These are phyloP conservation scores for Antheraea pernyi DNA, from an alignment of 1,140 invertebrate species.

Conservation along the genomic window DNA sequence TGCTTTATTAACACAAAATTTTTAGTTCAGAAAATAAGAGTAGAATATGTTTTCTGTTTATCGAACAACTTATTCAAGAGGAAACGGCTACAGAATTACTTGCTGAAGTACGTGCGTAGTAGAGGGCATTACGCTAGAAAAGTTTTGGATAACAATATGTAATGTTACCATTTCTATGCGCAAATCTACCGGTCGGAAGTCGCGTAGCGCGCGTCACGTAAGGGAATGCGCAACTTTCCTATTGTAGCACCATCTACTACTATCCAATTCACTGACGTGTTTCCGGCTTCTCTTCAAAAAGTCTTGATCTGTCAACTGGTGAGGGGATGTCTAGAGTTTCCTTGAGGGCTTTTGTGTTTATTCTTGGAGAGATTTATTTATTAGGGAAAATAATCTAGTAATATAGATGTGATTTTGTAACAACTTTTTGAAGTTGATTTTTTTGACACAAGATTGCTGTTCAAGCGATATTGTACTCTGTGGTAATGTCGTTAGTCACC, in stretches of 20 bases:
- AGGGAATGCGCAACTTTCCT: slow-evolving; percentile 53
- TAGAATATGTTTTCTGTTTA: slow-evolving; percentile 49
- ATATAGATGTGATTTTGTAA: background rate
- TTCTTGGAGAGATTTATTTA: slow-evolving; percentile 63
- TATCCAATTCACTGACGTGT: slow-evolving; percentile 69
- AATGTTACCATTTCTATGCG: slow-evolving; percentile 78
- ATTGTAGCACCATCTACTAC: slow-evolving; percentile 74
- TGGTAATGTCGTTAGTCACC: too few species aligned
- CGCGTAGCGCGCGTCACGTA: slow-evolving; percentile 41
- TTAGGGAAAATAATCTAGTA: slow-evolving; percentile 8
- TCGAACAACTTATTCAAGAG: slow-evolving; percentile 51
- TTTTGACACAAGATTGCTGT: background rate
- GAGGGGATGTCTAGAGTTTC: slow-evolving; percentile 62
- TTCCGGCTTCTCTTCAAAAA: slow-evolving; percentile 74
- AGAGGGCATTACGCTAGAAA: slow-evolving; percentile 63
- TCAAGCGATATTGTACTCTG: background rate
- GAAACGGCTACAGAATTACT: slow-evolving; percentile 53
- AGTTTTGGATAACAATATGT: slow-evolving; percentile 76
- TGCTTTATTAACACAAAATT: background rate
- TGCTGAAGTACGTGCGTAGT: slow-evolving; percentile 55
- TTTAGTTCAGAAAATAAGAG: background rate
- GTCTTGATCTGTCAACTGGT: slow-evolving; percentile 67
- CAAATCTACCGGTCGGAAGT: slow-evolving; percentile 64
- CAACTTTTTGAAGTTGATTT: background rate
- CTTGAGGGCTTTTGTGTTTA: slow-evolving; percentile 69